phyloP scores from a whole-genome alignment of 1,140 invertebrate species.

The Colletes latitarsis region DNA sequence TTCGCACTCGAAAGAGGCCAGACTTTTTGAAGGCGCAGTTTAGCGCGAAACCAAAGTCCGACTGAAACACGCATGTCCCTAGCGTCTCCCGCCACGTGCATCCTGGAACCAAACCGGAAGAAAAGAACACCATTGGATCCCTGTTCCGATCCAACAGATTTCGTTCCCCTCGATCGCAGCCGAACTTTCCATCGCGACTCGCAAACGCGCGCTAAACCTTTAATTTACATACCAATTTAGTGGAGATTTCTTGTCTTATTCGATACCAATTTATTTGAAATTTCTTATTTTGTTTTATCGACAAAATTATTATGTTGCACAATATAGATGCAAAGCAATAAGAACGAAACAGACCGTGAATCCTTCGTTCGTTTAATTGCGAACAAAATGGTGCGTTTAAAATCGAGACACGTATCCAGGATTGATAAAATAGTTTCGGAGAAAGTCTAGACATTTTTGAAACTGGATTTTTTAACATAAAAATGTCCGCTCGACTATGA shows the following conservation, averaged over 20 bases:
- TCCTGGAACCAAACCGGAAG: slow-evolving; percentile 79
- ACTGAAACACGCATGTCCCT: slow-evolving; percentile 91
- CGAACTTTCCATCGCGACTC: slow-evolving; percentile 2
- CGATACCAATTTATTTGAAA: no score
- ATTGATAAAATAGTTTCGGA: neutral
- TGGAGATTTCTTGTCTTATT: no score
- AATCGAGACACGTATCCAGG: neutral
- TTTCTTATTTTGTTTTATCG: no score
- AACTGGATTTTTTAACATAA: slow-evolving; percentile 12
- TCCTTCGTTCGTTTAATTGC: neutral
- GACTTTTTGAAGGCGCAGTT: slow-evolving; percentile 96
- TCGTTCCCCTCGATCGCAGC: neutral
- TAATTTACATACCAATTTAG: no score
- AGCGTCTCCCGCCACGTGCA: slow-evolving; percentile 78
- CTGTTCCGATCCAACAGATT: slow-evolving; percentile 28
- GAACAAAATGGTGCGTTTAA: neutral
- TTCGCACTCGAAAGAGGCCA: slow-evolving; percentile 92
- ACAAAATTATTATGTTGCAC: no score
- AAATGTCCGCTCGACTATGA: neutral
- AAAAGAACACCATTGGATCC: slow-evolving; percentile 60
- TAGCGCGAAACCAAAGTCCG: slow-evolving; percentile 92
- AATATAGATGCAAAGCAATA: neutral
- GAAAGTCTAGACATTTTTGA: slow-evolving; percentile 10
- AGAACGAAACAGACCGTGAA: neutral
- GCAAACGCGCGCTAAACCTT: neutral